Base-by-base conservation (phyloP, 2,888 invertebrate species). In the Pilophorus perplexus region DNA sequence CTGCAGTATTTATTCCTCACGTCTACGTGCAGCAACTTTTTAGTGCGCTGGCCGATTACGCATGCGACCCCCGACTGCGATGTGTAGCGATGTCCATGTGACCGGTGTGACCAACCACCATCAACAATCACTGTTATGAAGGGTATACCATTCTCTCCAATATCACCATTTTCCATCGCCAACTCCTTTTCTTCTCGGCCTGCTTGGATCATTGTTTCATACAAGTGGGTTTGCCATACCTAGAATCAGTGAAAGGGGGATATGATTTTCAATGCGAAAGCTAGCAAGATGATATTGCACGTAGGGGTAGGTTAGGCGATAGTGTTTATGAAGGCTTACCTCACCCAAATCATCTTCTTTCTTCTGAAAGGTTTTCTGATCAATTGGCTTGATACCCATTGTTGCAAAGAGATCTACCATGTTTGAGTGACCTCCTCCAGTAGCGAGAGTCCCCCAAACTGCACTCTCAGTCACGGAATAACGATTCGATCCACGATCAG, bases 1-100 rank as follows among this genome's bases (percentile, higher is more conserved):
- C 38, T 37, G 18, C 55, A 55, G 14, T 55, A 55, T 28, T 55
- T 55, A 14, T 55, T 55, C 6, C 55, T 3, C 38, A 55, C 38
- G 2, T 55, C 55, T 1, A 55, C 3, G 22, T 55, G 55, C 1
- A 55, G 55, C n/a, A 55, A 2, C 14, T 55, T 55, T 14, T 55
- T 55, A 2, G 55, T 55, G 3, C 37, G 1, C 1, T 37, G 20
- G 8, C 55, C 55, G 3, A 55, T 55, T 2, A 55, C 55, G 14
- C 55, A 55, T 22, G 55, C 55, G 1, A 55, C 37, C 3, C 54
- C 54, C 14, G 54, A 54, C 2, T 16, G 14, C 1, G 54, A 1
- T 14, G 28, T 28, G 8, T 54, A 55, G 18, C 55, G 2, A 38
- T 55, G 55, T 1, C 55, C 55, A 18, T 55, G 38, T 20, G 5